Conservation (phyloP, 92 coral and sea anemone genomes). For the Virgularia gustaviana region DNA sequence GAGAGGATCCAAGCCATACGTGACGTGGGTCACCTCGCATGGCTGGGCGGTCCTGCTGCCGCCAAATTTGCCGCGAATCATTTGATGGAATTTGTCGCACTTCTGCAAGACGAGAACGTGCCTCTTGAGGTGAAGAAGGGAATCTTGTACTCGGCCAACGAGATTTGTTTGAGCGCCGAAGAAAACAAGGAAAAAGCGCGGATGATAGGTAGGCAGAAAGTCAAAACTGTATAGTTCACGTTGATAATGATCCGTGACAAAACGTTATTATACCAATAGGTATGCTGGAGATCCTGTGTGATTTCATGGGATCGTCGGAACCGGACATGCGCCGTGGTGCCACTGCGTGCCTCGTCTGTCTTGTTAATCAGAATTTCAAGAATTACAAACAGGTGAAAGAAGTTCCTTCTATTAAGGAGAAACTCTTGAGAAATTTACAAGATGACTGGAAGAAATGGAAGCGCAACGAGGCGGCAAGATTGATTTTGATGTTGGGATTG, state of each 20-base stretch:
- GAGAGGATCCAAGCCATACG: constrained; percentile 62
- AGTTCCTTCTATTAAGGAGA: constrained; percentile 46
- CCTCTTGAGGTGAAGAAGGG: constrained; percentile 33
- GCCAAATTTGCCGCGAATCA: constrained; percentile 72
- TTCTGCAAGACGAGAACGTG: constrained; percentile 6
- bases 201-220: constrained; percentile 21
- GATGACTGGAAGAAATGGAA: constrained; percentile 75
- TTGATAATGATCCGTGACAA: too few species aligned
- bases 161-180: constrained; percentile 56
- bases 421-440: constrained; percentile 39
- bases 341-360: constrained; percentile 49
- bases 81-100: constrained; percentile 42
- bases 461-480: constrained; percentile 68
- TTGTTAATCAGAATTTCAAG: constrained; percentile 57
- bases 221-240: not conserved
- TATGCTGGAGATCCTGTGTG: constrained; percentile 36
- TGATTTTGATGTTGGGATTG: constrained; percentile 61
- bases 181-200: constrained; percentile 65
- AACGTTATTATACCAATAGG: too few species aligned
- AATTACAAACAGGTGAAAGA: constrained; percentile 46
- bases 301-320: constrained; percentile 30
- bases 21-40: constrained; percentile 74
- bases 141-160: constrained; percentile 60
- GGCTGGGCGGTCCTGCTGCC: constrained; percentile 73
- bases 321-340: constrained; percentile 44